phyloP scores from a whole-genome alignment of 2,113 vertebrate genomes.

The Hylia prasina region DNA sequence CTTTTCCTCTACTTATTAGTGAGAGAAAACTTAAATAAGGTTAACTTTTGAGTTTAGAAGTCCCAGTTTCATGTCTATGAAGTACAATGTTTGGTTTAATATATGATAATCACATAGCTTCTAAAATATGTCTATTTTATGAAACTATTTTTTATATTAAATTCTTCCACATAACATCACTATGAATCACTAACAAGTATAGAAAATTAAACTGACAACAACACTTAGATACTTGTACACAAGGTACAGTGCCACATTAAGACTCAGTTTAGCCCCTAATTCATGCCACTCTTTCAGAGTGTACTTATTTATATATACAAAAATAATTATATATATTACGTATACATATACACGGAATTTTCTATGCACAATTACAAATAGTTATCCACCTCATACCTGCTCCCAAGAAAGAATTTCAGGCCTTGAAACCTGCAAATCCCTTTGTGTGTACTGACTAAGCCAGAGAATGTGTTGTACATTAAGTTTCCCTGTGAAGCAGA shows the following conservation, averaged over 20 bases:
- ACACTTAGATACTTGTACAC: not conserved
- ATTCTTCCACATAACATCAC: not conserved
- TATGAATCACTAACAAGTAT: not conserved
- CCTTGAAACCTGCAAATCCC: not conserved
- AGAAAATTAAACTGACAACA: not conserved
- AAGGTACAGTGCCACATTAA: not conserved
- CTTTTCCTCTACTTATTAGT: not conserved
- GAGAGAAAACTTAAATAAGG: not conserved
- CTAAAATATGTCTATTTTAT: not conserved
- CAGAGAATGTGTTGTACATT: rapidly evolving
- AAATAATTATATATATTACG: not conserved
- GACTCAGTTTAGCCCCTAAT: not conserved
- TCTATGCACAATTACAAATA: not conserved
- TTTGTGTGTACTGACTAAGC: not conserved
- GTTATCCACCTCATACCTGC: not conserved
- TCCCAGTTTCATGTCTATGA: not conserved
- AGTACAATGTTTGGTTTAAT: not conserved
- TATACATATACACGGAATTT: not conserved
- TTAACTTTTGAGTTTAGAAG: not conserved
- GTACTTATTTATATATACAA: rapidly evolving
- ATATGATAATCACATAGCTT: not conserved
- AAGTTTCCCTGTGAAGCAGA: not conserved
- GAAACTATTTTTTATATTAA: not conserved
- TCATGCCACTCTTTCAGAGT: not conserved
- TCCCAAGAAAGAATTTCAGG: not conserved